Evolutionary conservation across 2,113 vertebrate genomes (phyloP).

Genomic region (Microtus oregoni): DNA sequence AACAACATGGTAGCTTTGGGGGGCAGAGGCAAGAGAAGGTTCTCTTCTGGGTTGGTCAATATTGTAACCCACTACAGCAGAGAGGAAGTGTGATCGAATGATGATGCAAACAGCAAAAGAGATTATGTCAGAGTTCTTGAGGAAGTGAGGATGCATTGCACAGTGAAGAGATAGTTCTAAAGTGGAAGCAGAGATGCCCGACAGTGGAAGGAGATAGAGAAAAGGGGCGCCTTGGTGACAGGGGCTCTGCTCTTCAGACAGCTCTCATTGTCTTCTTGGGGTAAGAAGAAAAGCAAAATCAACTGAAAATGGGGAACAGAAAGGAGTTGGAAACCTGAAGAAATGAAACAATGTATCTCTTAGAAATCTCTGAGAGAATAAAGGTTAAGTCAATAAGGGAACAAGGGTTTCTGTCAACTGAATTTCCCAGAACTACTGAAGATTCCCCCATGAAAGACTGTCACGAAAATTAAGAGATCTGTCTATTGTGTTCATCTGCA

Average conservation of each 20-base stretch:
- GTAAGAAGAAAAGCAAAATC: conserved; percentile 1
- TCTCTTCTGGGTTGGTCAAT: background rate
- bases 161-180: background rate
- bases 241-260: background rate
- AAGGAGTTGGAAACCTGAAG: background rate
- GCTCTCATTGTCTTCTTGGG: background rate
- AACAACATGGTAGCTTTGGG: background rate
- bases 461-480: background rate
- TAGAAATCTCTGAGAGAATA: background rate
- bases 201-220: background rate
- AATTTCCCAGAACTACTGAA: background rate
- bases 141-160: background rate
- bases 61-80: background rate
- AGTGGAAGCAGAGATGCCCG: background rate
- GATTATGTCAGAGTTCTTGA: background rate
- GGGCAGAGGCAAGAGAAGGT: background rate
- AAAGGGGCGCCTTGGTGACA: background rate
- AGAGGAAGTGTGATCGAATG: background rate
- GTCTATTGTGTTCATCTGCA: background rate
- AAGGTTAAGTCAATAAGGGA: background rate
- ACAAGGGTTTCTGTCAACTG: background rate
- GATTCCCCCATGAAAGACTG: background rate
- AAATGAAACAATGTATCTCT: background rate
- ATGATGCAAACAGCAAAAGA: background rate
- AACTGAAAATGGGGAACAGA: background rate